Conservation (phyloP, 2,113 vertebrate genomes). For the Atherinomorus stipes region DNA sequence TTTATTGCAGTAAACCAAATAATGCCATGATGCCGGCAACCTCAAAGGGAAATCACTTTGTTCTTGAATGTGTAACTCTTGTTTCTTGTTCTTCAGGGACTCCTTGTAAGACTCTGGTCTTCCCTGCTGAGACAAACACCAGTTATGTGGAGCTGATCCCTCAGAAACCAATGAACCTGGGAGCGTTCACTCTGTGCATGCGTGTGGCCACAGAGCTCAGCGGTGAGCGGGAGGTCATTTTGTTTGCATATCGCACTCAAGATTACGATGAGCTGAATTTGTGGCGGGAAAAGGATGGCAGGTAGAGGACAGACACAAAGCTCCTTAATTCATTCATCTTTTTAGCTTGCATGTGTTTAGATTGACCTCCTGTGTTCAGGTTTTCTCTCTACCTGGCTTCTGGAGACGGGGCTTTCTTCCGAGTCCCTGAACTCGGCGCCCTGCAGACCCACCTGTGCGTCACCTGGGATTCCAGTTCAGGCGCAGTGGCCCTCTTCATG, state of each 20-base stretch:
- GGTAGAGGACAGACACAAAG: conserved; percentile 37
- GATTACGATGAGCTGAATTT: conserved; percentile 32
- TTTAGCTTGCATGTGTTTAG: background rate
- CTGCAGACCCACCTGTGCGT: conserved; percentile 59
- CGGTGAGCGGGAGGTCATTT: conserved; percentile 1
- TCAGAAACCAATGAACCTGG: background rate
- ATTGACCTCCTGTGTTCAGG: conserved; percentile 8
- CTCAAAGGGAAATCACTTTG: too few species aligned
- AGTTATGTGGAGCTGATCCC: conserved; percentile 32
- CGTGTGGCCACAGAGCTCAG: conserved; percentile 42
- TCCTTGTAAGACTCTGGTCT: background rate
- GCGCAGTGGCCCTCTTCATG: conserved; percentile 37
- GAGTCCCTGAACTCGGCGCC: conserved; percentile 2
- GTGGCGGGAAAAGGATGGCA: conserved; percentile 50
- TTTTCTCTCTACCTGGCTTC: conserved; percentile 30
- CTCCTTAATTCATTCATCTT: background rate
- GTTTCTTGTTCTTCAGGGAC: conserved; percentile 9
- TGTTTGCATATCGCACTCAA: conserved; percentile 31
- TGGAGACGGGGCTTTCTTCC: fast-evolving
- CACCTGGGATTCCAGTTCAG: conserved; percentile 58
- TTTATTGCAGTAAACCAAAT: too few species aligned
- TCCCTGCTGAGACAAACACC: fast-evolving
- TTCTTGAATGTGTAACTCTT: too few species aligned
- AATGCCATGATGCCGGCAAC: too few species aligned
- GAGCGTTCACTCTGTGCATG: conserved; percentile 60